Conservation (phyloP, 1,140 invertebrate species). For the Bactericera cockerelli region DNA sequence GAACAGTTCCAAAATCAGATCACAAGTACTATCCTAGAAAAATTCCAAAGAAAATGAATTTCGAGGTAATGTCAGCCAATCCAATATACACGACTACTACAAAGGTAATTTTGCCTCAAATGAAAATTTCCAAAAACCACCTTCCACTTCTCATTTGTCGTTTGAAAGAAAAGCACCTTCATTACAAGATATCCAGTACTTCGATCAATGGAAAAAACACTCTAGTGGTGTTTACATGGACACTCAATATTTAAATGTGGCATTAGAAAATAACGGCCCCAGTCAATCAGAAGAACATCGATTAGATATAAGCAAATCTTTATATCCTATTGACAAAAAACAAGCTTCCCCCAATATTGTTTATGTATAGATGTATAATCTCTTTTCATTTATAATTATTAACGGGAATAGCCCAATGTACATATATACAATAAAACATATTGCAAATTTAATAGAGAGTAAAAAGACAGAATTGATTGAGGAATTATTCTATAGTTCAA, state of each 20-base stretch:
- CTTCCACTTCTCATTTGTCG: not conserved
- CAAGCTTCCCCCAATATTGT: conserved; percentile 1
- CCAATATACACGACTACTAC: not conserved
- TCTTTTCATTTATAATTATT: too few species aligned
- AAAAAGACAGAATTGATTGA: too few species aligned
- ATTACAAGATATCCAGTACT: not conserved
- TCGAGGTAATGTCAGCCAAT: not conserved
- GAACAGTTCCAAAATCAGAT: not conserved
- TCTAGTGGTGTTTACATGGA: not conserved
- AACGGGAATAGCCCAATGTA: too few species aligned
- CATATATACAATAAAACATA: too few species aligned
- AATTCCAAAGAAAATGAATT: not conserved
- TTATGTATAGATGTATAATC: not conserved
- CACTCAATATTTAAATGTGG: not conserved
- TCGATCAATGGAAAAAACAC: conserved; percentile 3
- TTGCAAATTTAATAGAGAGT: too few species aligned
- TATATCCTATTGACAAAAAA: not conserved
- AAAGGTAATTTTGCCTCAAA: not conserved
- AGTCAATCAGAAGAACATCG: not conserved
- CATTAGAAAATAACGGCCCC: not conserved
- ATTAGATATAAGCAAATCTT: not conserved
- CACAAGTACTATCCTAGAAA: not conserved
- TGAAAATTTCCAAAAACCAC: not conserved
- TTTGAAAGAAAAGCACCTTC: not conserved
- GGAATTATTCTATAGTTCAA: too few species aligned